Conservation (phyloP, 2,797 vertebrate species). For the Argya squamiceps region DNA sequence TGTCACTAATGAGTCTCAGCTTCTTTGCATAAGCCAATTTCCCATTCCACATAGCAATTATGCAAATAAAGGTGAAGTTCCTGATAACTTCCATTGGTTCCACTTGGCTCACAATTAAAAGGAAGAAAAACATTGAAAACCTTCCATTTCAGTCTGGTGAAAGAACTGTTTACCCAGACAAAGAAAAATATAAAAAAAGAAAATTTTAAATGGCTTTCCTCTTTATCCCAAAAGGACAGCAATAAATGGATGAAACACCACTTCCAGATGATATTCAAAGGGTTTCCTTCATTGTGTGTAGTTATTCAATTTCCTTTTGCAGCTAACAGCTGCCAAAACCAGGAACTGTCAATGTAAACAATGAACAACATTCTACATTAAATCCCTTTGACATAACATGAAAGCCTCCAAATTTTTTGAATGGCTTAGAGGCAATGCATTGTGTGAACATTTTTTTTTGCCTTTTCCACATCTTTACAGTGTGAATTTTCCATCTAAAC, state of each 20-base stretch:
- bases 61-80: slow-evolving; percentile 1
- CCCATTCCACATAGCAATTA: background rate
- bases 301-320: background rate
- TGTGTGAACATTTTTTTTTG: background rate
- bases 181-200: background rate
- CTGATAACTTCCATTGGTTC: background rate
- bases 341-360: background rate
- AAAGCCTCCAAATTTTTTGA: background rate
- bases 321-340: background rate
- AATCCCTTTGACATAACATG: background rate
- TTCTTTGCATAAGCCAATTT: background rate
- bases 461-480: background rate
- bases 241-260: background rate
- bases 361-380: background rate
- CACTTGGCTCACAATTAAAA: background rate
- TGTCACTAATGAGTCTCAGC: background rate
- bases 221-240: background rate
- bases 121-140: background rate
- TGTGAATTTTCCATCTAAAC: background rate
- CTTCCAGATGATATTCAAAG: background rate
- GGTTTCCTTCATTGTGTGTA: background rate
- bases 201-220: background rate
- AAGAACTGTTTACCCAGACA: background rate
- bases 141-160: background rate
- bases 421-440: background rate